A percentile compares a stretch with the other conserved stretches of the same genome.
These are phyloP conservation scores for Euwallacea similis DNA, from an alignment of 1,140 invertebrate species.

Conservation along the genomic window DNA sequence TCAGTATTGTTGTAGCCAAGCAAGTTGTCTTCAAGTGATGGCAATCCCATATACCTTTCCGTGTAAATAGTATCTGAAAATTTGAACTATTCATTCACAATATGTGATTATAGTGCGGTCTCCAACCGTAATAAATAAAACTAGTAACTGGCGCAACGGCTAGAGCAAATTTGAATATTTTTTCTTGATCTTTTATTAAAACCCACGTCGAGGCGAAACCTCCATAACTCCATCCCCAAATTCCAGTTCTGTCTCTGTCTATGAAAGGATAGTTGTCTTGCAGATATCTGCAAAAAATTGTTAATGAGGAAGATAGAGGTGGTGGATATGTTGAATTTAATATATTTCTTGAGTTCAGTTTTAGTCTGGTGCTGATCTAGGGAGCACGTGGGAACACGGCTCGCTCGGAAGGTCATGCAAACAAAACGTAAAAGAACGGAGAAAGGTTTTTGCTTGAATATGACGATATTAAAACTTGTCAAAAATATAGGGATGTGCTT, in stretches of 20 bases:
- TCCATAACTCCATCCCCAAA: constrained; percentile 96
- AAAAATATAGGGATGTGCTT: neutral
- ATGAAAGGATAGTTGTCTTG: constrained; percentile 66
- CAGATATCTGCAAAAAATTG: constrained; percentile 56
- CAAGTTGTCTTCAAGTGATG: constrained; percentile 68
- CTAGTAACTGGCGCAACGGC: constrained; percentile 91
- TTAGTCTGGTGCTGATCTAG: neutral
- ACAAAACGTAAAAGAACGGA: no score
- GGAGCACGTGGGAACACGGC: no score
- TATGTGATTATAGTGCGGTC: neutral
- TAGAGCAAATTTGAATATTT: constrained; percentile 83
- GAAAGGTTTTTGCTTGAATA: no score
- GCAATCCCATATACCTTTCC: constrained; percentile 89
- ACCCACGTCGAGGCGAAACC: constrained; percentile 79
- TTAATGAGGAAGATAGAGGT: constrained; percentile 42
- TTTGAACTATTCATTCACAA: neutral
- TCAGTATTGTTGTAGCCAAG: constrained; percentile 62
- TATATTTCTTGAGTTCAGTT: constrained; percentile 51
- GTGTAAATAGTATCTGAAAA: constrained; percentile 91
- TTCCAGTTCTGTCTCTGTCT: constrained; percentile 66
- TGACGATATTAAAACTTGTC: neutral
- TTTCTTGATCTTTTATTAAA: constrained; percentile 68
- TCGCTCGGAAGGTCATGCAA: no score
- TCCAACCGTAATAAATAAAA: constrained; percentile 88
- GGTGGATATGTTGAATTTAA: no score